A percentile compares a stretch with the other conserved stretches of the same genome.
Evolutionary conservation across 1,140 invertebrate species (phyloP).

Genomic region (Battus philenor): DNA sequence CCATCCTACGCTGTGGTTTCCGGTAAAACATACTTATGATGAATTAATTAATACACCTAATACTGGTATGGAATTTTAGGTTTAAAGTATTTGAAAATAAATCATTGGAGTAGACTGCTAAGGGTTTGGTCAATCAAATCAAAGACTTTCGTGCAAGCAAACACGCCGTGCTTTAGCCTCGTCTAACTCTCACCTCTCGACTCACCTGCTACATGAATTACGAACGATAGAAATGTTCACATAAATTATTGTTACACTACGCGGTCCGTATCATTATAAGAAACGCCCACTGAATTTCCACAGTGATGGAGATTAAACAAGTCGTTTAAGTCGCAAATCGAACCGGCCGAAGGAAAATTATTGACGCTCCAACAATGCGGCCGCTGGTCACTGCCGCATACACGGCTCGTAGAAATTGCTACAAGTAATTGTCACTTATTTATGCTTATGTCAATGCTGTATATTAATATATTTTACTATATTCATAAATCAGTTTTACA

Average conservation of each 20-base stretch:
- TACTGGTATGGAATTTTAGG: no score
- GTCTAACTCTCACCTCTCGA: conserved; percentile 38
- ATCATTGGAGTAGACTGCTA: conserved; percentile 1
- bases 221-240: conserved; percentile 38
- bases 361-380: conserved; percentile 3
- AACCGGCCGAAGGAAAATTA: conserved; percentile 4
- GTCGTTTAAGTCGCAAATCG: conserved; percentile 23
- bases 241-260: conserved; percentile 50
- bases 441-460: not conserved
- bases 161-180: no score
- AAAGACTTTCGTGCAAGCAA: no score
- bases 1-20: no score
- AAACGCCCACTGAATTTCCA: conserved; percentile 33
- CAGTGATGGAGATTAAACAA: conserved; percentile 21
- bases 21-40: no score
- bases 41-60: no score
- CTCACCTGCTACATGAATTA: conserved; percentile 42
- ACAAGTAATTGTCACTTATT: conserved; percentile 1
- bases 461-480: no score
- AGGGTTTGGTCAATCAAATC: not conserved
- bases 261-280: conserved; percentile 20
- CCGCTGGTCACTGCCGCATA: not conserved
- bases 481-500: no score
- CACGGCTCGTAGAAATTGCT: not conserved
- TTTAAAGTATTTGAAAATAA: no score